A percentile compares a stretch with the other conserved stretches of the same genome.
phyloP scores from a whole-genome alignment of 2,888 invertebrate genomes.

The Cerastis rubricosa region DNA sequence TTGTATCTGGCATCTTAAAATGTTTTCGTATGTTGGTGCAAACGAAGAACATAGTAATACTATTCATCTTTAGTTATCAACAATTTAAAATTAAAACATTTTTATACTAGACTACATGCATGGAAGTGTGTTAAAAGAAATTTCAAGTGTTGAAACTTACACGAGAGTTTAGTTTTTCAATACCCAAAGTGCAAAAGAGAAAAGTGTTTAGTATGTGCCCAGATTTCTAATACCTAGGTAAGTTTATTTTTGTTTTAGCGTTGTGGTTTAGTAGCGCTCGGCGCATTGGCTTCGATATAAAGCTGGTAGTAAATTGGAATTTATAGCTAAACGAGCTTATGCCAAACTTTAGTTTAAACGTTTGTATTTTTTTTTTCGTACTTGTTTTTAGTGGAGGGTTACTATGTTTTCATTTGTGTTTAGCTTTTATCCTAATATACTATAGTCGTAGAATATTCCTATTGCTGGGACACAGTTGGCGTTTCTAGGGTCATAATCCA shows the following conservation, averaged over 20 bases:
- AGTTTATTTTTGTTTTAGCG: conserved; percentile 11
- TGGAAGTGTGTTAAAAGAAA: background rate
- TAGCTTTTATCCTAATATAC: background rate
- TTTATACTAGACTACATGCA: background rate
- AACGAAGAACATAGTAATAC: background rate
- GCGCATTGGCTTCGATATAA: conserved; percentile 25
- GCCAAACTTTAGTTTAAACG: background rate
- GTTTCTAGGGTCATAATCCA: background rate
- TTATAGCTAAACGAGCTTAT: conserved; percentile 2
- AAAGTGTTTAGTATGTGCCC: conserved; percentile 9
- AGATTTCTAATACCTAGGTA: conserved; percentile 2
- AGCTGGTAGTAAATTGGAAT: conserved; percentile 14
- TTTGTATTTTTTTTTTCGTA: background rate
- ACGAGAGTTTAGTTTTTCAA: background rate
- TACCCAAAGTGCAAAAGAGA: background rate
- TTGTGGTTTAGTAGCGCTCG: conserved; percentile 14
- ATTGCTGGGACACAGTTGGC: background rate
- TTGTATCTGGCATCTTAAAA: background rate
- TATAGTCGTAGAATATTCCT: background rate
- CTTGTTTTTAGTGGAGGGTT: background rate
- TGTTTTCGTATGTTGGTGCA: background rate
- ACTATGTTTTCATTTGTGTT: background rate
- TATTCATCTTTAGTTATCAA: background rate
- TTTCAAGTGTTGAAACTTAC: no score
- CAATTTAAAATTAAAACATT: background rate